These are phyloP conservation scores for Apogon talboti DNA, from an alignment of 2,797 vertebrate genomes.

Conservation along the genomic window DNA sequence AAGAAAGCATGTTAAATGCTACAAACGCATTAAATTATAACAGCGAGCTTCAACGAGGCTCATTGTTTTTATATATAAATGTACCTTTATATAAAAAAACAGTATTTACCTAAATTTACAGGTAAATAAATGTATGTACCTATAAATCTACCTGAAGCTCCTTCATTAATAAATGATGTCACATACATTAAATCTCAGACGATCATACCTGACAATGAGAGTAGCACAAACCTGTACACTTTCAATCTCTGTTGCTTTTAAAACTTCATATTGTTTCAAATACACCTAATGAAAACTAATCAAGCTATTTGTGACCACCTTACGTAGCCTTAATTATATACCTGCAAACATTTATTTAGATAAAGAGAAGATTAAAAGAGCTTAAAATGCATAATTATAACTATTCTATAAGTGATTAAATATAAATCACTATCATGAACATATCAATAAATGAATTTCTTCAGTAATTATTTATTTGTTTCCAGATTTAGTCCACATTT, in stretches of 20 bases:
- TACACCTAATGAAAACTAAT: no score
- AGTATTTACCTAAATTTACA: no score
- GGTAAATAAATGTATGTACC: not conserved
- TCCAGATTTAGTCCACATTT: slow-evolving; percentile 11
- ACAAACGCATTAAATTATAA: not conserved
- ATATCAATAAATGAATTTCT: not conserved
- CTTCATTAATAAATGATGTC: not conserved
- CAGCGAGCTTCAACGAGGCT: not conserved
- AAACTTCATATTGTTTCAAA: no score
- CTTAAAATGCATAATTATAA: no score
- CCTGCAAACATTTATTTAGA: no score
- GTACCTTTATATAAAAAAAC: no score
- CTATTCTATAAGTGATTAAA: not conserved
- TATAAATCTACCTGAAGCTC: not conserved
- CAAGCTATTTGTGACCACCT: no score
- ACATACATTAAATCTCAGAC: not conserved
- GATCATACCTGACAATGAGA: no score
- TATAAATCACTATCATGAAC: not conserved
- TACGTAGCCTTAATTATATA: no score
- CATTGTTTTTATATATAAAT: no score
- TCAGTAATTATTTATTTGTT: not conserved
- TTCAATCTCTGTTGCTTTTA: not conserved
- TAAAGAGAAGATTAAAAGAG: no score
- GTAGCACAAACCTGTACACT: not conserved
- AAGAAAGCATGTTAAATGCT: no score